phyloP scores from a whole-genome alignment of 2,797 vertebrate genomes.

The Tiaroga cobitis region DNA sequence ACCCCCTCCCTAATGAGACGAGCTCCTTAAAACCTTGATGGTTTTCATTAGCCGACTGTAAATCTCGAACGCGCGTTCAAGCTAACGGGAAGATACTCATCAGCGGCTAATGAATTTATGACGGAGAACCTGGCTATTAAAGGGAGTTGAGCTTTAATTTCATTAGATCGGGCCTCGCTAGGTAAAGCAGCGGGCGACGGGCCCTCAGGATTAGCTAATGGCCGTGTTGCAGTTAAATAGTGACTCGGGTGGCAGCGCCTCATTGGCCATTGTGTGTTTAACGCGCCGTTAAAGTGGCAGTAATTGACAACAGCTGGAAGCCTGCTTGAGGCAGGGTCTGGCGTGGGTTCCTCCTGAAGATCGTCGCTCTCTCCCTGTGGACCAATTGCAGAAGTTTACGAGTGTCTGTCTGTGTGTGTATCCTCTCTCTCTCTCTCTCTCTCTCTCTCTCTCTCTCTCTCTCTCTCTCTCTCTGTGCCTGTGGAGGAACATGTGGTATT shows the following conservation, averaged over 20 bases:
- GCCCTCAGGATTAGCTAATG: conserved; percentile 55
- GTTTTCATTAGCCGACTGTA: conserved; percentile 40
- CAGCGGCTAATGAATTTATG: conserved; percentile 49
- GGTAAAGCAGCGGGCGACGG: conserved; percentile 49
- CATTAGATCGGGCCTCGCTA: conserved; percentile 41
- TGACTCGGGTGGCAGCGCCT: conserved; percentile 53
- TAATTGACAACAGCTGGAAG: conserved; percentile 65
- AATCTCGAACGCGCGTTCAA: conserved; percentile 15
- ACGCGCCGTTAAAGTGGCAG: conserved; percentile 62
- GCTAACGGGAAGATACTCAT: conserved; percentile 36
- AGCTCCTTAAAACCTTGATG: conserved; percentile 28
- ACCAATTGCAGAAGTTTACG: conserved; percentile 60
- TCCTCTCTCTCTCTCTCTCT: background rate
- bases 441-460: background rate
- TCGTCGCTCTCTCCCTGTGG: conserved; percentile 47
- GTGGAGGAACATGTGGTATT: conserved; percentile 41
- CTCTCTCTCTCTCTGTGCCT: conserved; percentile 2
- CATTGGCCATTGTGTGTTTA: conserved; percentile 59
- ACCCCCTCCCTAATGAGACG: conserved; percentile 39
- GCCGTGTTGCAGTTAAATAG: conserved; percentile 54
- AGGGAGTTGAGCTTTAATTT: conserved; percentile 45
- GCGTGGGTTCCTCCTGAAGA: conserved; percentile 50
- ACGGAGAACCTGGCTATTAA: conserved; percentile 50
- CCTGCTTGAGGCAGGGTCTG: conserved; percentile 59
- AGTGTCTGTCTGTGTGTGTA: conserved; percentile 51